Base-by-base conservation (phyloP, 2,113 vertebrate species). In the Galbula dea region DNA sequence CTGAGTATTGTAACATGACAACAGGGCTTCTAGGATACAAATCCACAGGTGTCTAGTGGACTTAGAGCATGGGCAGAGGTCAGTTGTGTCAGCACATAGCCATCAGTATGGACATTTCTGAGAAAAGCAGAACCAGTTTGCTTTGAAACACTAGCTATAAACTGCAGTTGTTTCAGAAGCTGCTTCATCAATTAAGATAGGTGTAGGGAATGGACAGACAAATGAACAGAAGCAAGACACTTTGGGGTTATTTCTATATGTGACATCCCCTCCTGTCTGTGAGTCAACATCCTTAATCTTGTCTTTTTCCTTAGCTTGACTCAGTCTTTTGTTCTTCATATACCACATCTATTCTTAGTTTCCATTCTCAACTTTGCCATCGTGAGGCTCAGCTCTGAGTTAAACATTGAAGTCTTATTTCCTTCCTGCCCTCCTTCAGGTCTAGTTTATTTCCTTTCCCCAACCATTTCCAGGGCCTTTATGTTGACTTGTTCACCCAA, bases 381-480 rank as follows among this genome's bases (percentile, higher is more conserved):
- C 26, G 46, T 72, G 46, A 78, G 83, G 90, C 21, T 48, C 18
- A 66, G 29, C 30, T 82, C 49, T 7, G n/a, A 86, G 30, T 80
- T 93, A 51, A 79, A 72, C 76, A 85, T 3, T 87, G 24, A 85
- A 85, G 37, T 73, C 49, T 73, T 80, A 26, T 29, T 96, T 95
- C 78, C 78, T 93, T 93, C 69, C 78, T 85, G 23, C 49, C 22
- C 30, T 63, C 1, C 30, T 75, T 85, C 57, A 87, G 29, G 85
- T 82, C 88, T 89, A 30, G 74, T 79, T 91, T 88, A 22, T 66
- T 95, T 95, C 83, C 83, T 86, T 91, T 46, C 37, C n/a, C 10
- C 43, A 71, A 2, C 11, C 14, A n/a, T 74, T 41, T 83, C 61
- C 57, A 57, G 34, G 71, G 34, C 37, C 61, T 93, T 89, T 55